Percentiles rank a stretch among this genome's conserved stretches.
These are phyloP conservation scores for Frieseomelitta varia DNA, from an alignment of 1,140 invertebrate species.

Conservation along the genomic window DNA sequence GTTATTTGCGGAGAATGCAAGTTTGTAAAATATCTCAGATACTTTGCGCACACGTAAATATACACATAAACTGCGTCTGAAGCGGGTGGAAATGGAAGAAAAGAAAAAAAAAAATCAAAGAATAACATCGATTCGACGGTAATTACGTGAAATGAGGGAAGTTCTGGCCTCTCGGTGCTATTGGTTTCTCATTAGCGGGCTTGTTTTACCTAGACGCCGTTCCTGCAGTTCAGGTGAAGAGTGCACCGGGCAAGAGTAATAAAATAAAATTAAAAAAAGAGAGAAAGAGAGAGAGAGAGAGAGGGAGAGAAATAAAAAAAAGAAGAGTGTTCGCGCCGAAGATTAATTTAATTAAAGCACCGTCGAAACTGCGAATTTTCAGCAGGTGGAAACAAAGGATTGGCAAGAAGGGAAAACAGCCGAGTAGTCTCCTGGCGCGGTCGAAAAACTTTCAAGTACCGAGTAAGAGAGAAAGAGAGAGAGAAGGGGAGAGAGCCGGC, in stretches of 20 bases:
- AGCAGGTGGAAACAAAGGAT: slow-evolving; percentile 50
- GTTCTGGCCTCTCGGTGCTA: slow-evolving; percentile 14
- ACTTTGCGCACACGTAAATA: not conserved
- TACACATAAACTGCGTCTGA: not conserved
- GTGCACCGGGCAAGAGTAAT: slow-evolving; percentile 15
- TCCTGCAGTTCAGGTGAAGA: slow-evolving; percentile 34
- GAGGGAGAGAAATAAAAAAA: not conserved
- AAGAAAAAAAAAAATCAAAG: not conserved
- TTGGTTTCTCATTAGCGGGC: slow-evolving; percentile 46
- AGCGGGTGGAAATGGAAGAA: not conserved
- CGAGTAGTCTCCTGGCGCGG: slow-evolving; percentile 53
- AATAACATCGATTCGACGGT: slow-evolving; percentile 28
- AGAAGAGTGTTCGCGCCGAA: slow-evolving; percentile 37
- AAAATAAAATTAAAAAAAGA: not conserved
- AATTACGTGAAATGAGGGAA: slow-evolving; percentile 47
- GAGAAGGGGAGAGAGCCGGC: not conserved
- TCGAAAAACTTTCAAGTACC: slow-evolving; percentile 64
- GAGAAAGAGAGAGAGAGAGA: not conserved
- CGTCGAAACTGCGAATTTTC: slow-evolving; percentile 50
- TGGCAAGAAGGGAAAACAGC: slow-evolving; percentile 56
- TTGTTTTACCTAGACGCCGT: slow-evolving; percentile 41
- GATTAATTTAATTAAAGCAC: slow-evolving; percentile 65
- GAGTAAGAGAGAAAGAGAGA: slow-evolving; percentile 35
- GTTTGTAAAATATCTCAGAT: no score
- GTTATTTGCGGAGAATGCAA: no score